Conservation (phyloP, 2,888 invertebrate species). For the Troilus luridus region DNA sequence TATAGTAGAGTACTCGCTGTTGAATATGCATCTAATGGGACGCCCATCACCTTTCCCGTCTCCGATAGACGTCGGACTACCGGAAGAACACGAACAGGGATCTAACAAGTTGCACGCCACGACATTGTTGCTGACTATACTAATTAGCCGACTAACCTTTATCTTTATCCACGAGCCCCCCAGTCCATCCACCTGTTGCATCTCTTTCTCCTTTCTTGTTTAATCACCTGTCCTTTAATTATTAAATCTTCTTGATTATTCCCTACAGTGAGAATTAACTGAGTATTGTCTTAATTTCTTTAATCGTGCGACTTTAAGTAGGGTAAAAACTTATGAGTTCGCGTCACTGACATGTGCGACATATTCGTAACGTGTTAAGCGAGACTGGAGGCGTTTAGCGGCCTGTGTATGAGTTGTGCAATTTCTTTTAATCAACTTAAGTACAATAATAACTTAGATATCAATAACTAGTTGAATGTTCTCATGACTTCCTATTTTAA, state of each 20-base stretch:
- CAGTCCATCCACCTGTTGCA: constrained; percentile 7
- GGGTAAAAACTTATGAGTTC: no score
- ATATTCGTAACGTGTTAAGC: no score
- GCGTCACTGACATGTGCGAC: no score
- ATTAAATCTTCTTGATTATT: background rate
- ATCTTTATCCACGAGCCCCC: background rate
- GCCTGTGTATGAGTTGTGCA: no score
- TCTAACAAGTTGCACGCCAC: background rate
- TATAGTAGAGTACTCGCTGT: background rate
- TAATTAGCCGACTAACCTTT: constrained; percentile 12
- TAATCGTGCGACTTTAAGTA: no score
- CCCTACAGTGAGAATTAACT: background rate
- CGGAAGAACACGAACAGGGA: background rate
- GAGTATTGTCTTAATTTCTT: background rate
- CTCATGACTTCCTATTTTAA: no score
- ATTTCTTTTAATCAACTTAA: no score
- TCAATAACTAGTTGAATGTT: no score
- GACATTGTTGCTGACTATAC: background rate
- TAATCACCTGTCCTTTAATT: background rate
- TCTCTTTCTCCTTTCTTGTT: background rate
- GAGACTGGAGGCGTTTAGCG: no score
- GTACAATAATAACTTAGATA: no score
- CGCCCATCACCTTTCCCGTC: background rate
- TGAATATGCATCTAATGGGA: background rate
- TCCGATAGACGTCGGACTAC: no score